Evolutionary conservation across 1,140 invertebrate genomes (phyloP).

Genomic region (Drosophila cardini): DNA sequence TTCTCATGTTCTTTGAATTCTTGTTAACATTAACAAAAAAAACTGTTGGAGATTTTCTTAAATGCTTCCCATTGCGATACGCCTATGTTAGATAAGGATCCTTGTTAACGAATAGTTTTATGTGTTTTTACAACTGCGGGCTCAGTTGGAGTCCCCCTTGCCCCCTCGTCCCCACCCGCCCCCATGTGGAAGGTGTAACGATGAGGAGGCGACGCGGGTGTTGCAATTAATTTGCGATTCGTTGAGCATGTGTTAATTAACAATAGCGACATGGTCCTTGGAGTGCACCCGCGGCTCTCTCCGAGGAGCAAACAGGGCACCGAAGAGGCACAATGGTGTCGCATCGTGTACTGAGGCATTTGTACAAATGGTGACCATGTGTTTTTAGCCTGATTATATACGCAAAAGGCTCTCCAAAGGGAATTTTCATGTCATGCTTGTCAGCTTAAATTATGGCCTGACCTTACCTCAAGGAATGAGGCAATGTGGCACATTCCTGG

Average conservation of each 20-base stretch:
- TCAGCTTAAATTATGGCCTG: slow-evolving; percentile 81
- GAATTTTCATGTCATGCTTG: slow-evolving; percentile 79
- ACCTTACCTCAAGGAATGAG: slow-evolving; percentile 68
- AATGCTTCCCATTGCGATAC: neutral
- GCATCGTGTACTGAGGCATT: neutral
- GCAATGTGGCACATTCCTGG: slow-evolving; percentile 17
- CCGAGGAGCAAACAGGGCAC: slow-evolving; percentile 3
- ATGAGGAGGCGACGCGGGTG: slow-evolving; percentile 60
- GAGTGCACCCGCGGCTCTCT: slow-evolving; percentile 45
- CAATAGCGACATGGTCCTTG: slow-evolving; percentile 67
- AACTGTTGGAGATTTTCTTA: neutral
- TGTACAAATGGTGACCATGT: slow-evolving; percentile 53
- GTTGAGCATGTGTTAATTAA: slow-evolving; percentile 84
- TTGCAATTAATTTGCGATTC: slow-evolving; percentile 84
- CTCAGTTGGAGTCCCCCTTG: neutral
- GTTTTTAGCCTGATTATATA: slow-evolving; percentile 81
- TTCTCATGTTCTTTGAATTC: neutral
- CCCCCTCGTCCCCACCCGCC: no score
- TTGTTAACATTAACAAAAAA: neutral
- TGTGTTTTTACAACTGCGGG: slow-evolving; percentile 14
- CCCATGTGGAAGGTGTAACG: neutral
- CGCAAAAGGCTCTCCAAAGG: slow-evolving; percentile 62
- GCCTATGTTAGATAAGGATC: neutral
- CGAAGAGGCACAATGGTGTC: neutral
- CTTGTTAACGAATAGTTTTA: slow-evolving; percentile 2